Percentiles rank a stretch among this genome's conserved stretches.
Evolutionary conservation across 2,113 vertebrate species (phyloP).

Genomic region (Melanocharis versteri): DNA sequence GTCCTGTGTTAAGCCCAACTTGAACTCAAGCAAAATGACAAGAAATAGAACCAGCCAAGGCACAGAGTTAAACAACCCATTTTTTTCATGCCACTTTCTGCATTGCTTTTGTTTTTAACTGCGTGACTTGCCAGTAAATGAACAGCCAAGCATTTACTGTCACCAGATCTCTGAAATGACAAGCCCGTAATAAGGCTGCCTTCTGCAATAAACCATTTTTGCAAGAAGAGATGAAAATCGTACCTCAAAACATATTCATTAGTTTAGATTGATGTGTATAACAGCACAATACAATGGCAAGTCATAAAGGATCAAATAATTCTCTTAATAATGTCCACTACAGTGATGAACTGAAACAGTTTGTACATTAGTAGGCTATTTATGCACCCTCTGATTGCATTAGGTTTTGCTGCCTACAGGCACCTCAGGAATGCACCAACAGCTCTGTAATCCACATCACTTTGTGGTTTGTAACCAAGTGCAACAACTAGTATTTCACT

Average conservation of each 20-base stretch:
- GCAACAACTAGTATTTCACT: not conserved
- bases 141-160: not conserved
- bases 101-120: conserved; percentile 31
- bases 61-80: not conserved
- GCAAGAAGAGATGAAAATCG: not conserved
- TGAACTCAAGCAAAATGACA: not conserved
- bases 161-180: conserved; percentile 25
- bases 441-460: not conserved
- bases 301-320: conserved; percentile 43
- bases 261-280: conserved; percentile 10
- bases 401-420: not conserved
- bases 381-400: not conserved
- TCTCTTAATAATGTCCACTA: conserved; percentile 28
- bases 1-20: not conserved
- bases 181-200: conserved; percentile 26
- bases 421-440: not conserved
- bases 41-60: not conserved
- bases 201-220: conserved; percentile 1
- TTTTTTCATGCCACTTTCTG: not conserved
- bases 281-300: not conserved
- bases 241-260: not conserved
- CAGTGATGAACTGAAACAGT: not conserved
- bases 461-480: not conserved
- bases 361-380: not conserved
- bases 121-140: conserved; percentile 24